A percentile compares a stretch with the other conserved stretches of the same genome.
Conservation (phyloP, 2,113 vertebrate genomes). For the Girardinichthys multiradiatus region DNA sequence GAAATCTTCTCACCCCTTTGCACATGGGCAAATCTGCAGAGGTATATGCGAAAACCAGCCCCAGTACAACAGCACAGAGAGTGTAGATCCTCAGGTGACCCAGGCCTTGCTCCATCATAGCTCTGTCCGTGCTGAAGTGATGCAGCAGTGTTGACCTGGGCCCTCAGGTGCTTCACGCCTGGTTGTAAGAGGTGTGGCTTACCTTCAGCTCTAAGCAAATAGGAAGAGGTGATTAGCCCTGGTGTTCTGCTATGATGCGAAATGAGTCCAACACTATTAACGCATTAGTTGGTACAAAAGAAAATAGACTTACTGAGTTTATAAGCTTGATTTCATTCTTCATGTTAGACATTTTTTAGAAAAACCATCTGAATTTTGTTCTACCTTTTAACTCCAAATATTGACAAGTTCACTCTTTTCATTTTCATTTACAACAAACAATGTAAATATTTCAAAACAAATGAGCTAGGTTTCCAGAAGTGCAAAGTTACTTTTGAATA, state of each 20-base stretch:
- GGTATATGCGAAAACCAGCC: constrained; percentile 45
- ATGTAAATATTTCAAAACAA: no score
- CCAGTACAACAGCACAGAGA: constrained; percentile 14
- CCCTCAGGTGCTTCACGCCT: constrained; percentile 43
- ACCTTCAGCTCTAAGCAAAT: not conserved
- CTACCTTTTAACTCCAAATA: not conserved
- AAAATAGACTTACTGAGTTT: no score
- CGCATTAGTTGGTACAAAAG: no score
- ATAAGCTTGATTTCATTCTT: no score
- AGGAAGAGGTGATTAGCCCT: constrained; percentile 22
- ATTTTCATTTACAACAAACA: no score
- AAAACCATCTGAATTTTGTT: no score
- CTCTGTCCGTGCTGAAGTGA: constrained; percentile 37
- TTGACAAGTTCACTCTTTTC: not conserved
- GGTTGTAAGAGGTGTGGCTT: constrained; percentile 46
- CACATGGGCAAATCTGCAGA: constrained; percentile 79
- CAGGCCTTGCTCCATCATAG: constrained; percentile 44
- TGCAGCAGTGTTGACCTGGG: constrained; percentile 31
- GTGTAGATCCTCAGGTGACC: constrained; percentile 15
- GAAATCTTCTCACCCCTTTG: constrained; percentile 77
- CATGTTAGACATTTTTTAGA: no score
- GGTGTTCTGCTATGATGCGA: not conserved
- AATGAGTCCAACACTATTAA: not conserved
- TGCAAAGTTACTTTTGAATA: no score
- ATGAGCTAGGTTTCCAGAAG: not conserved